A percentile compares a stretch with the other conserved stretches of the same genome.
phyloP scores from a whole-genome alignment of 2,797 vertebrate genomes.

The Macroramphosus scolopax region DNA sequence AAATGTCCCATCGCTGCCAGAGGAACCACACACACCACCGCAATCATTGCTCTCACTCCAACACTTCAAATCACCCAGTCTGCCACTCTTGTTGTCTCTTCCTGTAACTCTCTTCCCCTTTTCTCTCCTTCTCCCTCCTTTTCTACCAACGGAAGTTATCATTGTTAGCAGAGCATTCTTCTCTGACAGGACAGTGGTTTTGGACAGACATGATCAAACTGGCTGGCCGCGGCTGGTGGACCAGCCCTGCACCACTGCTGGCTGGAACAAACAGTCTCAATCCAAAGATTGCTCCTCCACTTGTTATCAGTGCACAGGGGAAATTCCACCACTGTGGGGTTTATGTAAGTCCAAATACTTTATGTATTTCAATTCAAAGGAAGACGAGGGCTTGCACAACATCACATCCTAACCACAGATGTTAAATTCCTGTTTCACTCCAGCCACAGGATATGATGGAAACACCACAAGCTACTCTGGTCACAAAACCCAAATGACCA shows the following conservation, averaged over 20 bases:
- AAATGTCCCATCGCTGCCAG: slow-evolving; percentile 70
- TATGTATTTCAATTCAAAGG: too few relatives aligned
- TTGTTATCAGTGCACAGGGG: background rate
- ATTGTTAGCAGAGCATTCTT: slow-evolving; percentile 24
- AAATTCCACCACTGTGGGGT: slow-evolving; percentile 3
- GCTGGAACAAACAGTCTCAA: slow-evolving; percentile 35
- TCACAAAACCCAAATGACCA: slow-evolving; percentile 16
- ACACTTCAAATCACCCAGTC: slow-evolving; percentile 46
- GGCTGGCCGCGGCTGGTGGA: slow-evolving; percentile 17
- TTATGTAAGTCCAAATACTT: too few relatives aligned
- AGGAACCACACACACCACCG: slow-evolving; percentile 64
- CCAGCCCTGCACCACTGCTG: slow-evolving; percentile 9
- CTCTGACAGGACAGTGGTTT: slow-evolving; percentile 37
- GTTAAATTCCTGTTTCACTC: slow-evolving; percentile 18
- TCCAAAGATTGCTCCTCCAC: too few relatives aligned
- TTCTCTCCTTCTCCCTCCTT: slow-evolving; percentile 31
- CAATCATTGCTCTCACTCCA: slow-evolving; percentile 40
- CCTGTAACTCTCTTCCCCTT: slow-evolving; percentile 26
- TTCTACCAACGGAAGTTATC: slow-evolving; percentile 17
- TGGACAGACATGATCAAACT: too few relatives aligned
- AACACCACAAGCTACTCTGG: slow-evolving; percentile 20
- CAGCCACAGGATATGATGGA: slow-evolving; percentile 49
- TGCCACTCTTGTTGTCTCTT: slow-evolving; percentile 25
- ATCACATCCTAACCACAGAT: slow-evolving; percentile 19
- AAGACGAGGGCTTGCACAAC: background rate